Evolutionary conservation across 2,888 invertebrate genomes (phyloP).

Genomic region (Saturnia pavonia): DNA sequence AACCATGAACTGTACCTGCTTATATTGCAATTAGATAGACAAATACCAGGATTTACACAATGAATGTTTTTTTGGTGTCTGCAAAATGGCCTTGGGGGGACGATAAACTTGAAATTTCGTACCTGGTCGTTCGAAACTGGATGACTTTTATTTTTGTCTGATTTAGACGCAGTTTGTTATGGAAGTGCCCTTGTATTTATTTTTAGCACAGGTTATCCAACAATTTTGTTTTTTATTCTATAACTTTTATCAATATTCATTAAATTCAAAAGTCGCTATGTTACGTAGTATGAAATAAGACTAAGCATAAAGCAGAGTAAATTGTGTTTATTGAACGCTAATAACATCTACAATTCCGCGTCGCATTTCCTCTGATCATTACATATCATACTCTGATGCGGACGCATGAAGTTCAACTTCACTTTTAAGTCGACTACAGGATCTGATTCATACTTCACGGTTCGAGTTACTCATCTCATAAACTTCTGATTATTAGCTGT

Average conservation of each 20-base stretch:
- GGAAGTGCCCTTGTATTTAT: not conserved
- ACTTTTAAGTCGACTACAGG: not conserved
- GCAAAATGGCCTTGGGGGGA: not conserved
- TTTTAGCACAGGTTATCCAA: not conserved
- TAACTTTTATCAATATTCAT: no score
- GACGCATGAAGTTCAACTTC: not conserved
- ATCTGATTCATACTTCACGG: not conserved
- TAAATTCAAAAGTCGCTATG: not conserved
- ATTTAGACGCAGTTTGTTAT: not conserved
- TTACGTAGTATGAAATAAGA: no score
- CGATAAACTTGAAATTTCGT: constrained; percentile 12
- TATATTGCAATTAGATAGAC: constrained; percentile 3
- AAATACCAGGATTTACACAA: not conserved
- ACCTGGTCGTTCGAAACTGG: not conserved
- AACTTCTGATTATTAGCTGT: not conserved
- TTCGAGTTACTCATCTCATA: not conserved
- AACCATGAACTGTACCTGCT: constrained; percentile 4
- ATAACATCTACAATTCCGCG: not conserved
- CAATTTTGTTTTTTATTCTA: not conserved
- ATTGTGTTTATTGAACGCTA: no score
- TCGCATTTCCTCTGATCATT: not conserved
- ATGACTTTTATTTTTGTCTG: constrained; percentile 6
- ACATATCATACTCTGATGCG: not conserved
- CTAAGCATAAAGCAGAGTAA: no score
- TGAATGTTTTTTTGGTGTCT: constrained; percentile 10